Conservation (phyloP, 2,888 invertebrate species). For the Nysson spinosus region DNA sequence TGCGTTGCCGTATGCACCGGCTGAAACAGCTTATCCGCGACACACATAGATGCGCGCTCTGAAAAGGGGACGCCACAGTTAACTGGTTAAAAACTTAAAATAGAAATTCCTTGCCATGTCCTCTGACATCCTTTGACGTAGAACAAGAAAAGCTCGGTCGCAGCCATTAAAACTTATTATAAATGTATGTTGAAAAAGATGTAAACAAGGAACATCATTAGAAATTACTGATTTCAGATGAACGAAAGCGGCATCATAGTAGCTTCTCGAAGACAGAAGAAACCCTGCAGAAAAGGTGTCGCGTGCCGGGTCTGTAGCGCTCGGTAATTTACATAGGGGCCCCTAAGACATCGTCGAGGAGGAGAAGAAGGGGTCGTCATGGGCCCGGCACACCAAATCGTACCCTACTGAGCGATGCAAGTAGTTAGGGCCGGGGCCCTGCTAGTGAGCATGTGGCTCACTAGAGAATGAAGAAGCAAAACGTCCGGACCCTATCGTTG, state of each 20-base stretch:
- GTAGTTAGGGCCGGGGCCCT: constrained; percentile 78
- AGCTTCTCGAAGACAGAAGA: constrained; percentile 63
- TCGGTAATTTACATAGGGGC: constrained; percentile 47
- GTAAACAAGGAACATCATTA: not conserved
- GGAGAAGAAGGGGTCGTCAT: constrained; percentile 62
- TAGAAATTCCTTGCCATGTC: too few relatives aligned
- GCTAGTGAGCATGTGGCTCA: constrained; percentile 82
- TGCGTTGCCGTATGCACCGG: too few relatives aligned
- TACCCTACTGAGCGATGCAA: constrained; percentile 76
- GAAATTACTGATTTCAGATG: constrained; percentile 59
- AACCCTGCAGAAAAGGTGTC: constrained; percentile 65
- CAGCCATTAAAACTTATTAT: too few relatives aligned
- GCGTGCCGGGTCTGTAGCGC: constrained; percentile 70
- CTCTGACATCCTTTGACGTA: too few relatives aligned
- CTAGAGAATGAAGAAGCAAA: constrained; percentile 99
- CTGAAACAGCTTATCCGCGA: too few relatives aligned
- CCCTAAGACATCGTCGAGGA: constrained; percentile 48
- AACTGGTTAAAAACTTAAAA: too few relatives aligned
- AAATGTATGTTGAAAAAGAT: too few relatives aligned
- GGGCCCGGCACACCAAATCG: constrained; percentile 71
- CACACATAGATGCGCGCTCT: too few relatives aligned
- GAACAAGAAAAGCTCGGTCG: too few relatives aligned
- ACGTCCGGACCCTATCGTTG: constrained; percentile 99
- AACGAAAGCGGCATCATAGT: constrained; percentile 68
- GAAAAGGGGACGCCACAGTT: too few relatives aligned